These are phyloP conservation scores for Stomatorhinus walkeri DNA, from an alignment of 2,797 vertebrate genomes.

Conservation along the genomic window DNA sequence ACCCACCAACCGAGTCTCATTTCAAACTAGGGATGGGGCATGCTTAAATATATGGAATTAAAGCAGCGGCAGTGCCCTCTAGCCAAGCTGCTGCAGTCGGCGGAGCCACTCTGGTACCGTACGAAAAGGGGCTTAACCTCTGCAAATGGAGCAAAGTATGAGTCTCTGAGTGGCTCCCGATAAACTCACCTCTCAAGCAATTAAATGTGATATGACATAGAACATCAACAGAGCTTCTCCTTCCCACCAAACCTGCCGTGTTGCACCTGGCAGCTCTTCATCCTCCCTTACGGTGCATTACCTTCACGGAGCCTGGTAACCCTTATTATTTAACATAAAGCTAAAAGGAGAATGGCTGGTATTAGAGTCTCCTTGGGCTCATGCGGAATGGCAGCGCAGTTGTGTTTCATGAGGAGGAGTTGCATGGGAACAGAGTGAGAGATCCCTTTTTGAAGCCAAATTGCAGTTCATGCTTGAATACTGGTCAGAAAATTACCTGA, in stretches of 20 bases:
- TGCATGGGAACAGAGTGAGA: constrained; percentile 12
- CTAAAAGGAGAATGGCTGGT: constrained; percentile 9
- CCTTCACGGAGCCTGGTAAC: constrained; percentile 9
- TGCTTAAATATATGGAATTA: background rate
- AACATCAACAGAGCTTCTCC: background rate
- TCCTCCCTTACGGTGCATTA: background rate
- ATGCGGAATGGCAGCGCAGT: constrained; percentile 30
- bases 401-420: constrained; percentile 30
- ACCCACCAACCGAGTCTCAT: background rate
- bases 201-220: background rate
- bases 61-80: background rate
- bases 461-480: constrained; percentile 50
- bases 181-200: background rate
- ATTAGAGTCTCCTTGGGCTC: constrained; percentile 21
- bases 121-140: background rate
- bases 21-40: background rate
- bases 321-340: constrained; percentile 15
- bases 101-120: background rate
- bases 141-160: background rate
- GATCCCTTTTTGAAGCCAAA: constrained; percentile 52
- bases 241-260: background rate
- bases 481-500: constrained; percentile 40
- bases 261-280: background rate
- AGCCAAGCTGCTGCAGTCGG: background rate
- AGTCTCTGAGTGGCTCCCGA: background rate